These are phyloP conservation scores for Cephus rjabovi DNA, from an alignment of 2,888 invertebrate genomes.

Conservation along the genomic window DNA sequence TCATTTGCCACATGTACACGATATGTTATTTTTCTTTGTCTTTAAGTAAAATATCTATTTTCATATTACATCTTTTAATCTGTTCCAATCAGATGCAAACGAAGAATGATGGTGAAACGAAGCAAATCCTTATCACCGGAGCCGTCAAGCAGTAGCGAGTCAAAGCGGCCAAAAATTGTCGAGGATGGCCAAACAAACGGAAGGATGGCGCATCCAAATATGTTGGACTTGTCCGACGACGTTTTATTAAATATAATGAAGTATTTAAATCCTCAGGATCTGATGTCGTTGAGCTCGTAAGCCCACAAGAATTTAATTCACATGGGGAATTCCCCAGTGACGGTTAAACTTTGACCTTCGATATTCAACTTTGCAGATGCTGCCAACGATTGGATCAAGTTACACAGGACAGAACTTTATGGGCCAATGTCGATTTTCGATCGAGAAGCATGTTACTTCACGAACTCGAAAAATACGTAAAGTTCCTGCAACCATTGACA, in stretches of 20 bases:
- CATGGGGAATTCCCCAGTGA: not conserved
- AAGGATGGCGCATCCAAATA: constrained; percentile 36
- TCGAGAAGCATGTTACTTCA: constrained; percentile 47
- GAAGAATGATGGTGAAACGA: constrained; percentile 55
- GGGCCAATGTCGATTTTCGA: constrained; percentile 69
- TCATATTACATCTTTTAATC: constrained; percentile 3
- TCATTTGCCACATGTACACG: constrained; percentile 11
- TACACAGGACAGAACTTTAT: constrained; percentile 69
- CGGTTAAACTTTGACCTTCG: not conserved
- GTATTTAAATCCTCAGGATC: constrained; percentile 66
- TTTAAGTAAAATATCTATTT: not conserved
- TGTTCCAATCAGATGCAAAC: constrained; percentile 28
- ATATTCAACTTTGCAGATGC: constrained; percentile 57
- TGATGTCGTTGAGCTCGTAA: constrained; percentile 71
- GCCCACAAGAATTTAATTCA: constrained; percentile 41
- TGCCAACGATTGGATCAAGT: constrained; percentile 68
- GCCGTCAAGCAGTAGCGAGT: constrained; percentile 52
- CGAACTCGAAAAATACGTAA: constrained; percentile 65
- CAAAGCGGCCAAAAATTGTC: constrained; percentile 41
- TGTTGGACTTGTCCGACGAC: constrained; percentile 72
- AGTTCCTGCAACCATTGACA: constrained; percentile 66
- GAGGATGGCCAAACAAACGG: constrained; percentile 31
- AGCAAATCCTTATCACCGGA: constrained; percentile 58
- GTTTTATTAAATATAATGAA: constrained; percentile 70
- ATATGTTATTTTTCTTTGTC: not conserved